Base-by-base conservation (phyloP, 2,888 invertebrate species). In the Stictocephala bisonia region DNA sequence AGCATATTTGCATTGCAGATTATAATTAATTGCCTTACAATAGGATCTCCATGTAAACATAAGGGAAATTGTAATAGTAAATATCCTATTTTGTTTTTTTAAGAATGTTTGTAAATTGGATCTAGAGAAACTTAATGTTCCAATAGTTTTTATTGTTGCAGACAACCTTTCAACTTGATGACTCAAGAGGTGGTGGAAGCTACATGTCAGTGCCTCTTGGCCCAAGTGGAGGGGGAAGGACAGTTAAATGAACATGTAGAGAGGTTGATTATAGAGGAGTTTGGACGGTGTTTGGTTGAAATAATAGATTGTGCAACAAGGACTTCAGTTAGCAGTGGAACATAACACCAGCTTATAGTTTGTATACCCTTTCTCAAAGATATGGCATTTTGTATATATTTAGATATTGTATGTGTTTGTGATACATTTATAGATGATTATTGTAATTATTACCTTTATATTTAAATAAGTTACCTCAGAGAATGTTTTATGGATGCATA, bases 151-250 rank as follows among this genome's bases (percentile, higher is more conserved):
- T n/a, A n/a, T n/a, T n/a, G 24, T 74, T 76, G 18, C 73, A 80
- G 80, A 44, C 78, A 79, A 74, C 79, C 96, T 11, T 95, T 95
- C 85, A 94, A 93, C 81, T 96, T 95, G 84, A 92, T 99, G 84
- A 97, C 97, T 0, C 89, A 92, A 66, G 97, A 97, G 83, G 97
- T 99, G 44, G 93, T 98, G 15, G 97, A 97, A 84, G 98, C 98
- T 66, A 97, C 97, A 11, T 94, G 96, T 81, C 93, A 96, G 82
- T 98, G 99, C 84, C 88, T 99, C 83, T 86, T 99, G 81, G 96
- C 98, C n/a, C 94, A 96, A 81, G 95, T 95, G 3, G 93, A 92
- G 80, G 93, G 93, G 82, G 75, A 76, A 20, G 44, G 72, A 35
- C 48, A 60, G 24, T n/a, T 58, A 13, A 20, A 60, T 51, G 88